Base-by-base conservation (phyloP, 1,140 invertebrate species). In the Leucophenga varia region DNA sequence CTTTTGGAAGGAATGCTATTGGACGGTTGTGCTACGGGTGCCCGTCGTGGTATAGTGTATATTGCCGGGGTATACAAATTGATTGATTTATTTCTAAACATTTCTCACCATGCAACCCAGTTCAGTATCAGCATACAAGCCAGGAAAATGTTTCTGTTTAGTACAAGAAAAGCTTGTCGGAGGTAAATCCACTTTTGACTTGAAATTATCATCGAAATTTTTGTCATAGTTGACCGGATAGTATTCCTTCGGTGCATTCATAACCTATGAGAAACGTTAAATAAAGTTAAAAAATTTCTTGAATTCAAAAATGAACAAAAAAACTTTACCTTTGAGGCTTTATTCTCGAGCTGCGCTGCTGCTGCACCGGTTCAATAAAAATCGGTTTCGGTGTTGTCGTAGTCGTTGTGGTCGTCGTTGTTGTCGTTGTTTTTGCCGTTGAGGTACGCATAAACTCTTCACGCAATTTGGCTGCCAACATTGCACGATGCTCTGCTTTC, bases 31-130 rank as follows among this genome's bases (percentile, higher is more conserved):
- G 90, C 95, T 7, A 98, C 98, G 89, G 93, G 94, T 6, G 96
- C 96, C 35, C 82, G 88, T 59, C 94, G 92, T 17, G 95, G 95
- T 1, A 98, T 98, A 64, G 98, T 99, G 76, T 99, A 98, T 69
- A 97, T 99, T 56, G 83, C 96, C 67, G 96, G 95, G n/a, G n/a
- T n/a, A n/a, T n/a, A n/a, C n/a, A n/a, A n/a, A n/a, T n/a, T n/a
- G n/a, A n/a, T n/a, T 5, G 3, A 8, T 25, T 25, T 10, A 6
- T 25, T 25, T 25, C 22, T 10, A 25, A 25, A n/a, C n/a, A n/a
- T n/a, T 25, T 9, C 25, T 47, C 74, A 93, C 91, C 90, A 93
- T 93, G 76, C 92, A 95, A 25, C 90, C 89, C n/a, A 94, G 80
- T 76, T 88, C 89, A 55, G 90, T 88, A 59, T 95, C 91, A 0